phyloP scores from a whole-genome alignment of 2,888 invertebrate species.

The Ganaspis brasiliensis region DNA sequence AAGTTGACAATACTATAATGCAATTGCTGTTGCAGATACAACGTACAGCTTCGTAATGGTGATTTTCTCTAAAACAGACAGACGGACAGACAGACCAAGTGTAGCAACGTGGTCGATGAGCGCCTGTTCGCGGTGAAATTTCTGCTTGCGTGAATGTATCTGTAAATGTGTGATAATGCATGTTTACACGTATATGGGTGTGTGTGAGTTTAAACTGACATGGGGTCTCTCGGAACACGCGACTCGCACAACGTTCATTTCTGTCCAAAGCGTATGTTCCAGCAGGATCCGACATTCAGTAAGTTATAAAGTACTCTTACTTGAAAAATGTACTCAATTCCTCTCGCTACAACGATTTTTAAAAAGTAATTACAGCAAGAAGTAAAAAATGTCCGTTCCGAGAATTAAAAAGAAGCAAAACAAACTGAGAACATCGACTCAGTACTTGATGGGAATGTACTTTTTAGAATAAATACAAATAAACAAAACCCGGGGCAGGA shows the following conservation, averaged over 20 bases:
- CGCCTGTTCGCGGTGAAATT: slow-evolving; percentile 64
- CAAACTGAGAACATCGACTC: slow-evolving; percentile 21
- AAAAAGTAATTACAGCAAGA: slow-evolving; percentile 25
- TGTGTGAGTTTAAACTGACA: background rate
- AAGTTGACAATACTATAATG: slow-evolving; percentile 58
- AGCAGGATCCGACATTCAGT: slow-evolving; percentile 19
- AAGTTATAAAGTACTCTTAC: slow-evolving; percentile 32
- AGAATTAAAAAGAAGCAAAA: background rate
- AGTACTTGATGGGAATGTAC: slow-evolving; percentile 18
- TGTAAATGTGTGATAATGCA: background rate
- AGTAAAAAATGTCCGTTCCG: slow-evolving; percentile 9
- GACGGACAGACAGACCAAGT: slow-evolving; percentile 53
- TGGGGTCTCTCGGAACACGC: background rate
- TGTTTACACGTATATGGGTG: background rate
- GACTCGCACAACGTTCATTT: slow-evolving; percentile 37
- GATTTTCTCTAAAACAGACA: slow-evolving; percentile 48
- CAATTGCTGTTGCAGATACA: slow-evolving; percentile 34
- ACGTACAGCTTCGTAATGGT: slow-evolving; percentile 47
- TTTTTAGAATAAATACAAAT: slow-evolving; percentile 30
- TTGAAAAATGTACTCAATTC: slow-evolving; percentile 32
- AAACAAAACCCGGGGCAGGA: slow-evolving; percentile 2
- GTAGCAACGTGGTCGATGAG: slow-evolving; percentile 64
- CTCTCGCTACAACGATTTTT: slow-evolving; percentile 31
- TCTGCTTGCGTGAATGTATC: slow-evolving; percentile 60
- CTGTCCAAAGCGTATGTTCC: slow-evolving; percentile 24